These are phyloP conservation scores for Temnopleurus reevesii DNA, from an alignment of 53 echinoderm and acorn worm genomes.

Conservation along the genomic window DNA sequence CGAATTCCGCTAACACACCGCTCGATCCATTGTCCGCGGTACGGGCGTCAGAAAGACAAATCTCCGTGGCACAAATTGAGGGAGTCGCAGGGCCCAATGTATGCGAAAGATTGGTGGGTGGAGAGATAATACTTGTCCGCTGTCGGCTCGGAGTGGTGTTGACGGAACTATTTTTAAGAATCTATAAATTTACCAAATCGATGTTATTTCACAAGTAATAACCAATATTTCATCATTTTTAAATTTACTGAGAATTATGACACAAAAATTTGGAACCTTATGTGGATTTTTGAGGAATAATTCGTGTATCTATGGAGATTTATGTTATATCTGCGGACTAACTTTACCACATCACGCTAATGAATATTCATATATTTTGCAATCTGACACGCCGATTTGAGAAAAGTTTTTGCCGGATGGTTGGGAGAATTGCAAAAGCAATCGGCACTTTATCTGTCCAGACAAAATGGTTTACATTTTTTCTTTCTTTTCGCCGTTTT, in stretches of 20 bases:
- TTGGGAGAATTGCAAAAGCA: slow-evolving; percentile 70
- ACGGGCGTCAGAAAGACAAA: not conserved
- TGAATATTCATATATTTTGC: slow-evolving; percentile 62
- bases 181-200: not conserved
- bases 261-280: not conserved
- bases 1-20: slow-evolving; percentile 50
- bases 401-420: slow-evolving; percentile 60
- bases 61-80: slow-evolving; percentile 4
- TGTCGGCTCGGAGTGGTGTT: not conserved
- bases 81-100: not conserved
- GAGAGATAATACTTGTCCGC: slow-evolving; percentile 24
- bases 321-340: slow-evolving; percentile 54
- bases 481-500: too few relatives aligned
- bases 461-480: too few relatives aligned
- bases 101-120: slow-evolving; percentile 23
- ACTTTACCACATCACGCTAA: not conserved
- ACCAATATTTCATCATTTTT: not conserved
- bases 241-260: not conserved
- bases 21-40: slow-evolving; percentile 18
- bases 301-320: slow-evolving; percentile 7
- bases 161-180: slow-evolving; percentile 27
- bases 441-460: not conserved
- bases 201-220: not conserved
- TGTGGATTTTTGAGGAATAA: not conserved
- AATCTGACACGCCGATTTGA: slow-evolving; percentile 71